A percentile compares a stretch with the other conserved stretches of the same genome.
Evolutionary conservation across 2,797 vertebrate species (phyloP).

Genomic region (Aselliscus stoliczkanus): DNA sequence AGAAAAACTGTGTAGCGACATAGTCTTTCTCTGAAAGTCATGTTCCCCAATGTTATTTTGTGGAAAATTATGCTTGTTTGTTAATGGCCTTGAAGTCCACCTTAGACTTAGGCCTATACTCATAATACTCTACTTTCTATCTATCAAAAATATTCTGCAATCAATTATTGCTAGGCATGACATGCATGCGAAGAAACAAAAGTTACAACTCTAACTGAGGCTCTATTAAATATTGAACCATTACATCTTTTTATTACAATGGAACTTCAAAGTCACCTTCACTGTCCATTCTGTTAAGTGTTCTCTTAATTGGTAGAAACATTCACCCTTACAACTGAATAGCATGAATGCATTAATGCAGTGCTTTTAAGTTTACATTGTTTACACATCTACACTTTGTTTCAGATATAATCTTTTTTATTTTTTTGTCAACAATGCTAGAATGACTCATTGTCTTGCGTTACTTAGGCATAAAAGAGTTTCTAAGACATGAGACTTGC

Average conservation of each 20-base stretch:
- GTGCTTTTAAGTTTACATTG: background rate
- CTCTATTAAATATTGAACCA: background rate
- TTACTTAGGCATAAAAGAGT: background rate
- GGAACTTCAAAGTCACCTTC: background rate
- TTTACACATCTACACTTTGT: background rate
- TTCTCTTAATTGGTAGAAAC: background rate
- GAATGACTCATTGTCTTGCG: background rate
- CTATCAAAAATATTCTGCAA: background rate
- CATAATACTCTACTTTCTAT: background rate
- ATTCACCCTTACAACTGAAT: background rate
- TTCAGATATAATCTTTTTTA: background rate
- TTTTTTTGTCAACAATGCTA: background rate
- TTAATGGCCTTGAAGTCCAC: background rate
- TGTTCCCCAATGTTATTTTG: background rate
- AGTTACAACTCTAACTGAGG: background rate
- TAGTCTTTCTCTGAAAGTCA: background rate
- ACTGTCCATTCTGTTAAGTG: background rate
- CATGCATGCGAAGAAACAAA: background rate
- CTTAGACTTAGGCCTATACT: background rate
- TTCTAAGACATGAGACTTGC: background rate
- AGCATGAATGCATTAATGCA: background rate
- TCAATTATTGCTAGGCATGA: background rate
- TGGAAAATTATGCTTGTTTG: background rate
- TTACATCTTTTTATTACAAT: background rate
- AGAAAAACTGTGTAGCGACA: background rate